Evolutionary conservation across 2,797 vertebrate genomes (phyloP).

Genomic region (Fundulus diaphanus): DNA sequence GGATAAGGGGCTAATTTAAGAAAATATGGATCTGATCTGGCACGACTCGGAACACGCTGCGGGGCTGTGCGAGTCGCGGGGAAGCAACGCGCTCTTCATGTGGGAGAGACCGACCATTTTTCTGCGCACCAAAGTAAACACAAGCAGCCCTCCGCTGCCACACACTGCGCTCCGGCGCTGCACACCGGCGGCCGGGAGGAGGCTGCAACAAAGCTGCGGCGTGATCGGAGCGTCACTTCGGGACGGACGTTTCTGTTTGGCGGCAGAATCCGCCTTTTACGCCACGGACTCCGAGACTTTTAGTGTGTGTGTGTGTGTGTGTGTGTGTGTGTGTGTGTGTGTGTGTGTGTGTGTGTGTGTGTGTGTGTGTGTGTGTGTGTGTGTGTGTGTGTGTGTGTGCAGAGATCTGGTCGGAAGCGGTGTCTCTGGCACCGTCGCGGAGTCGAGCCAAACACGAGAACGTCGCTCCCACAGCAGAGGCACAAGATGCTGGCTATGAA

Average conservation of each 20-base stretch:
- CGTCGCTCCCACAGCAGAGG: too few relatives aligned
- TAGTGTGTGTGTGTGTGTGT: too few relatives aligned
- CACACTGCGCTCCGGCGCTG: conserved; percentile 10
- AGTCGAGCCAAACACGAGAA: conserved; percentile 34
- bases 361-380: too few relatives aligned
- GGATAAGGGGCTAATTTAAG: conserved; percentile 3
- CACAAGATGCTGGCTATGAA: neutral
- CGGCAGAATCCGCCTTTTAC: too few relatives aligned
- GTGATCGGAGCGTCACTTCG: conserved; percentile 45
- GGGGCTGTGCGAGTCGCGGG: conserved; percentile 31
- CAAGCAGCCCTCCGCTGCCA: conserved; percentile 5
- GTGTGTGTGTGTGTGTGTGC: too few relatives aligned
- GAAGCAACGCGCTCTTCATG: conserved; percentile 9
- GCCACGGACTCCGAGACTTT: too few relatives aligned
- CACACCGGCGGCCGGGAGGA: conserved; percentile 22
- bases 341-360: too few relatives aligned
- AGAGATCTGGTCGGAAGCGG: conserved; percentile 11
- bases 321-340: too few relatives aligned
- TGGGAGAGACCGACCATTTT: conserved; percentile 19
- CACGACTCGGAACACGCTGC: conserved; percentile 22
- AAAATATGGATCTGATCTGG: conserved; percentile 22
- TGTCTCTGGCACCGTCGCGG: neutral
- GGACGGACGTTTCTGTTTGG: too few relatives aligned
- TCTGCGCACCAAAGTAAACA: conserved; percentile 39
- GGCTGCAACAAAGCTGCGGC: conserved; percentile 41